phyloP scores from a whole-genome alignment of 2,888 invertebrate genomes.

The Luperina testacea region DNA sequence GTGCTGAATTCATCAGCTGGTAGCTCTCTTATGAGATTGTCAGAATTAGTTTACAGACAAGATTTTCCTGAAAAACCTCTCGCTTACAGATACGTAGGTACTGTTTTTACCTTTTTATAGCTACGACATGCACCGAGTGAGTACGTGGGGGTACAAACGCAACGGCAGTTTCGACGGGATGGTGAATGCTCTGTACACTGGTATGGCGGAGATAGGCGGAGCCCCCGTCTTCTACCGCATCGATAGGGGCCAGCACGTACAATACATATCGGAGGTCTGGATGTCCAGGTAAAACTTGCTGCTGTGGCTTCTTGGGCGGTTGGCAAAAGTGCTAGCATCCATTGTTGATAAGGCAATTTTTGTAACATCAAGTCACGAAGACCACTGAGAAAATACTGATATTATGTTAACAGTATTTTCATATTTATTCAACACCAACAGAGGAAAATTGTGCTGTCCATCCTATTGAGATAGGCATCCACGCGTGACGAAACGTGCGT shows the following conservation, averaged over 20 bases:
- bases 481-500: neutral
- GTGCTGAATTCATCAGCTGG: neutral
- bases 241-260: conserved; percentile 90
- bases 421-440: neutral
- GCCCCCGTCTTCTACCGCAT: conserved; percentile 91
- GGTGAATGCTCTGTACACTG: conserved; percentile 90
- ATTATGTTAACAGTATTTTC: neutral
- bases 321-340: neutral
- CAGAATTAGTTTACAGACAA: neutral
- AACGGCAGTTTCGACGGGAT: conserved; percentile 92
- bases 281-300: conserved; percentile 87
- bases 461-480: neutral
- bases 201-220: conserved; percentile 92
- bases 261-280: conserved; percentile 91
- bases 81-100: neutral
- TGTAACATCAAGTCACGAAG: neutral
- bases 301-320: neutral
- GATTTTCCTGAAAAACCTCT: neutral
- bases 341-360: neutral
- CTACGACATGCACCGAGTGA: conserved; percentile 83
- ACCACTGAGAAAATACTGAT: neutral
- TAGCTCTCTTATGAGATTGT: neutral
- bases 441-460: neutral
- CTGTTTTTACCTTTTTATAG: conserved; percentile 71
- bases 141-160: conserved; percentile 92